Evolutionary conservation across 2,797 vertebrate species (phyloP).

Genomic region (Gallirallus australis): DNA sequence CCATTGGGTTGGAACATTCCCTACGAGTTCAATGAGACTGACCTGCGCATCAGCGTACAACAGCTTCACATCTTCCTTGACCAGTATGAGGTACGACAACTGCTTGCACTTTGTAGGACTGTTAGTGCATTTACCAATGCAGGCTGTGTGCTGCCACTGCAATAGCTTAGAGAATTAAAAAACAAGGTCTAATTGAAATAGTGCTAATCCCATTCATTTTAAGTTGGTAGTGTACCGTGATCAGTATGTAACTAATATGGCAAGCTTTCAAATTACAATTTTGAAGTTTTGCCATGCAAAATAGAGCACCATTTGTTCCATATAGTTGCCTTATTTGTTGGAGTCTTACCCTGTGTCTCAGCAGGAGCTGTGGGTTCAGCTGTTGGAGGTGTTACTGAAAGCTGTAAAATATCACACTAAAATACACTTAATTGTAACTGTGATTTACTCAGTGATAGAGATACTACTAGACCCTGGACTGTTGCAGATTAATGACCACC

Average conservation of each 20-base stretch:
- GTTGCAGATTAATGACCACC: not conserved
- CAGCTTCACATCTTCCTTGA: slow-evolving; percentile 91
- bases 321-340: not conserved
- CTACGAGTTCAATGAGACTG: slow-evolving; percentile 91
- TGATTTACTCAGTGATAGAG: not conserved
- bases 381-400: not conserved
- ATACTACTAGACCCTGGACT: not conserved
- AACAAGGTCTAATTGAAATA: not conserved
- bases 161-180: not conserved
- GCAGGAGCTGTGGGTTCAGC: not conserved
- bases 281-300: not conserved
- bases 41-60: slow-evolving; percentile 90
- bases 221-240: too few relatives aligned
- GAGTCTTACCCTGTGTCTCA: not conserved
- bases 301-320: not conserved
- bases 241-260: not conserved
- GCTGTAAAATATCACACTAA: fast-evolving
- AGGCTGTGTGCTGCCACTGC: not conserved
- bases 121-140: not conserved
- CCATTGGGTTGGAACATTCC: slow-evolving; percentile 94
- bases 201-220: not conserved
- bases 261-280: not conserved
- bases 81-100: slow-evolving; percentile 84
- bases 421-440: too few relatives aligned
- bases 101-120: not conserved